These are phyloP conservation scores for Phallusia fumigata DNA, from an alignment of 23 tunicate genomes.

Conservation along the genomic window DNA sequence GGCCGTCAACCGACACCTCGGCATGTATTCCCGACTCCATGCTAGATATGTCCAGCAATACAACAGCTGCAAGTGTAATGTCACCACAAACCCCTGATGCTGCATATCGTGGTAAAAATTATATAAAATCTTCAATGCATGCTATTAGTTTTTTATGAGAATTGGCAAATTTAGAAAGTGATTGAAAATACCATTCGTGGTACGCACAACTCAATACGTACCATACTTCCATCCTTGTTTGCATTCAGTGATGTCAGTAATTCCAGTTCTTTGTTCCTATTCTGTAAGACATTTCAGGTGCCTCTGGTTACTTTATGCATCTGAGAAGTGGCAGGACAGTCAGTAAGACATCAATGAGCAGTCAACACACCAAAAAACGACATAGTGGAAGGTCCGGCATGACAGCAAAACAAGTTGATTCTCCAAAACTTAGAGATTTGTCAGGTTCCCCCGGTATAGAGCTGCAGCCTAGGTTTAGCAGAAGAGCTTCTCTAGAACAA, in stretches of 20 bases:
- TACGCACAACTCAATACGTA: no score
- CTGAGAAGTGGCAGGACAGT: background rate
- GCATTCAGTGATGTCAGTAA: no score
- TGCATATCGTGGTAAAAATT: conserved; percentile 18
- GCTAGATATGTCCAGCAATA: conserved; percentile 61
- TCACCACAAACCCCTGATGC: conserved; percentile 30
- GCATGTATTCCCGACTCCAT: conserved; percentile 73
- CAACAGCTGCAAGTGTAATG: conserved; percentile 24
- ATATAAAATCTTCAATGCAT: no score
- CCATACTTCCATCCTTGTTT: no score
- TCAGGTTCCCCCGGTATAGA: background rate
- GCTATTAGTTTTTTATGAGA: no score
- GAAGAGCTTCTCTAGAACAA: background rate
- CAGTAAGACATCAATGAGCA: background rate
- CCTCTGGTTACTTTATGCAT: background rate
- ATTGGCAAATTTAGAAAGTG: no score
- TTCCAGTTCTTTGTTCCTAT: no score
- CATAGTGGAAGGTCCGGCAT: background rate
- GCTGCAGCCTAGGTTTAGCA: background rate
- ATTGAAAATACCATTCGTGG: no score
- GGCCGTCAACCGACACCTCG: conserved; percentile 80
- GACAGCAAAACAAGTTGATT: background rate
- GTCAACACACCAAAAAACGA: background rate
- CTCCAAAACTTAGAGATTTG: background rate
- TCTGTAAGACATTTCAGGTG: background rate